Evolutionary conservation across 2,113 vertebrate species (phyloP).

Genomic region (Tupaia chinensis): DNA sequence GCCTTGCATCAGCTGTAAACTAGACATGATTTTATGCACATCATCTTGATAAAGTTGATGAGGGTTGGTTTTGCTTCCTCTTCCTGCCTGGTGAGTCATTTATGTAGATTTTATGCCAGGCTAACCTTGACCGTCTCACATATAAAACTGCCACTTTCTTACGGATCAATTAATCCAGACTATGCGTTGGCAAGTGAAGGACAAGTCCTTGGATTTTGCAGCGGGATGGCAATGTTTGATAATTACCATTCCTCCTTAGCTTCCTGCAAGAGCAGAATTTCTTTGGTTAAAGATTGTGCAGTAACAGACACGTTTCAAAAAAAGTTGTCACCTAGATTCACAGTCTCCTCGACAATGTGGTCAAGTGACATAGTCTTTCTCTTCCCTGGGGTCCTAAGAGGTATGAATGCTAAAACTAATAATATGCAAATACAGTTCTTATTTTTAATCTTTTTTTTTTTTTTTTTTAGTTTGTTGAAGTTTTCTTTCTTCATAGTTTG

Average conservation of each 20-base stretch:
- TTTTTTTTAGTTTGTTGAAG: background rate
- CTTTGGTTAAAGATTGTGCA: background rate
- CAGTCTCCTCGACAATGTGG: background rate
- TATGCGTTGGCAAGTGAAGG: background rate
- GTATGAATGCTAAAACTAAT: background rate
- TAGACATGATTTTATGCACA: background rate
- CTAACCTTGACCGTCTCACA: background rate
- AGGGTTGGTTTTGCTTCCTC: slow-evolving; percentile 58
- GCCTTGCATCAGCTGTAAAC: background rate
- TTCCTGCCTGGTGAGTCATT: slow-evolving; percentile 72
- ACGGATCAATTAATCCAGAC: background rate
- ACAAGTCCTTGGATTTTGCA: background rate
- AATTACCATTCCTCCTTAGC: background rate
- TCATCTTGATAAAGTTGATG: slow-evolving; percentile 59
- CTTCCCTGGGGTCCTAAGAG: background rate
- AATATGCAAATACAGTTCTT: background rate
- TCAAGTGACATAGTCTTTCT: background rate
- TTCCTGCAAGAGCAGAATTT: background rate
- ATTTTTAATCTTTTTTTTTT: background rate
- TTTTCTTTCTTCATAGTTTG: background rate
- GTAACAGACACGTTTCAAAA: background rate
- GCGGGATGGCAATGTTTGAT: accelerated
- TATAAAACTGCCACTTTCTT: background rate
- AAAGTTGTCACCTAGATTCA: background rate
- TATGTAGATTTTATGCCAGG: slow-evolving; percentile 39